phyloP scores from a whole-genome alignment of 1,140 invertebrate species.

The Halesus radiatus region DNA sequence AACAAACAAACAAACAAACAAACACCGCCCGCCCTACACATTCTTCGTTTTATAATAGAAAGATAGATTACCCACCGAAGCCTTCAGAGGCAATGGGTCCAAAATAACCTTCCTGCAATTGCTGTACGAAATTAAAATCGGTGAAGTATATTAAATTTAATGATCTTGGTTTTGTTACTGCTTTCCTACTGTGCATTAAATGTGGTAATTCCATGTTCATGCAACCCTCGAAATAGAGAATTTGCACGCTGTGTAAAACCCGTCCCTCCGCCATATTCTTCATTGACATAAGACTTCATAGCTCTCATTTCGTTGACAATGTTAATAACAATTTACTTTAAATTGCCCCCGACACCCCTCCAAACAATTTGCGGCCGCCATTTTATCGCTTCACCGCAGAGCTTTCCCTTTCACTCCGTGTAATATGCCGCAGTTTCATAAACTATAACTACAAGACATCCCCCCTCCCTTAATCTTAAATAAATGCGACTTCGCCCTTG shows the following conservation, averaged over 20 bases:
- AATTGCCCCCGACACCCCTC: slow-evolving; percentile 10
- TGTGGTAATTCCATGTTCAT: too few species aligned
- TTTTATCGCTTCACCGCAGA: slow-evolving; percentile 10
- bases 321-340: slow-evolving; percentile 30
- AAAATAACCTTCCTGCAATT: too few species aligned
- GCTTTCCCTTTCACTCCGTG: not conserved
- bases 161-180: too few species aligned
- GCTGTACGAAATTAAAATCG: too few species aligned
- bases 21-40: too few species aligned
- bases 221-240: not conserved
- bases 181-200: too few species aligned
- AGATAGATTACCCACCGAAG: too few species aligned
- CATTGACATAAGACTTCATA: slow-evolving; percentile 14
- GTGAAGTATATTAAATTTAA: too few species aligned
- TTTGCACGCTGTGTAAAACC: not conserved
- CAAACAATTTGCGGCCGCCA: slow-evolving; percentile 2
- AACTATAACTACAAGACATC: slow-evolving; percentile 9
- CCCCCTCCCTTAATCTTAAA: not conserved
- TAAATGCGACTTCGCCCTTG: slow-evolving; percentile 2
- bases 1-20: too few species aligned
- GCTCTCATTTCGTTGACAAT: not conserved
- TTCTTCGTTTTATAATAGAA: too few species aligned
- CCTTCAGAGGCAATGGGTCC: too few species aligned
- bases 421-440: not conserved
- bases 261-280: not conserved